Evolutionary conservation across 1,140 invertebrate genomes (phyloP).

Genomic region (Drosophila neocordata): DNA sequence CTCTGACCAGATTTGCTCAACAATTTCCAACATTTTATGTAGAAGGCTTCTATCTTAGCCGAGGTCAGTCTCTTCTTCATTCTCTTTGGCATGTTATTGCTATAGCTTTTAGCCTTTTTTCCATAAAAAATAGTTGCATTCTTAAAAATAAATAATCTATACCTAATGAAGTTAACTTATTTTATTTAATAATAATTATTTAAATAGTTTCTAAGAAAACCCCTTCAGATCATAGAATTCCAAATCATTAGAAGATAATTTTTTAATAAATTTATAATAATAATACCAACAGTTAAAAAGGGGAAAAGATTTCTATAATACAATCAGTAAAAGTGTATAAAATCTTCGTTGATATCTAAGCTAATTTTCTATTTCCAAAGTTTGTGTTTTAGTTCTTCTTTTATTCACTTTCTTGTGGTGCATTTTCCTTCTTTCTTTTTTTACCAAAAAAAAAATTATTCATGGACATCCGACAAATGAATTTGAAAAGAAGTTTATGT

Average conservation of each 20-base stretch:
- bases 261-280: too few species aligned
- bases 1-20: constrained; percentile 4
- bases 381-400: background rate
- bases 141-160: too few species aligned
- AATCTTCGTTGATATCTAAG: background rate
- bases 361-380: background rate
- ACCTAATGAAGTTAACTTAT: too few species aligned
- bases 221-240: too few species aligned
- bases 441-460: too few species aligned
- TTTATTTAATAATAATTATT: too few species aligned
- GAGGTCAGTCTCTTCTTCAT: constrained; percentile 1
- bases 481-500: background rate
- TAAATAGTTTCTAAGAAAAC: too few species aligned
- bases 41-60: constrained; percentile 37
- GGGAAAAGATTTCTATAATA: too few species aligned
- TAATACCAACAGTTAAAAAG: too few species aligned
- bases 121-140: too few species aligned
- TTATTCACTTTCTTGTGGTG: background rate
- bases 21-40: constrained; percentile 31
- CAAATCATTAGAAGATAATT: too few species aligned
- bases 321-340: too few species aligned
- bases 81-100: background rate
- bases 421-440: background rate
- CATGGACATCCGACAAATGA: background rate
- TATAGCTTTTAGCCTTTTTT: background rate